Percentiles rank a stretch among this genome's conserved stretches.
Conservation (phyloP, 2,888 invertebrate species). For the Catocala fraxini region DNA sequence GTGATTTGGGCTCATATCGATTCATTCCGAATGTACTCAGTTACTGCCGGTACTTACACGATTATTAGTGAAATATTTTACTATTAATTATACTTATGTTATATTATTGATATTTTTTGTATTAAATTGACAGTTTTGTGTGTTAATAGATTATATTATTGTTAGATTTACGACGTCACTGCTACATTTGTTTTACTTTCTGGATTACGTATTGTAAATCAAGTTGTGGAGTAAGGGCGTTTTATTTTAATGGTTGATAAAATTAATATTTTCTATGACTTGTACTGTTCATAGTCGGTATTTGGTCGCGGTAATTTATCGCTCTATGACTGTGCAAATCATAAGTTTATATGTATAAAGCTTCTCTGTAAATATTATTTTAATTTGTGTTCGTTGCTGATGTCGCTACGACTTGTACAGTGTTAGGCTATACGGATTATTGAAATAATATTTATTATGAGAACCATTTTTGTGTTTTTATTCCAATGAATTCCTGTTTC, state of each 20-base stretch:
- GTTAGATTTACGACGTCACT: constrained; percentile 44
- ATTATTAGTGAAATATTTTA: constrained; percentile 65
- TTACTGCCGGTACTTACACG: constrained; percentile 47
- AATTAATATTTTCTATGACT: constrained; percentile 56
- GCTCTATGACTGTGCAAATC: constrained; percentile 55
- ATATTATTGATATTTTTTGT: constrained; percentile 65
- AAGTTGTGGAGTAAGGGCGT: constrained; percentile 67
- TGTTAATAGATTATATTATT: constrained; percentile 54
- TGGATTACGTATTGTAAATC: constrained; percentile 48
- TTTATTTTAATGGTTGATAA: constrained; percentile 63
- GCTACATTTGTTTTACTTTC: constrained; percentile 46
- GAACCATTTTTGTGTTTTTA: constrained; percentile 63
- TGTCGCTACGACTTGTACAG: constrained; percentile 66
- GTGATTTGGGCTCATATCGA: constrained; percentile 50
- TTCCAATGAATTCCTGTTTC: constrained; percentile 24
- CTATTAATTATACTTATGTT: constrained; percentile 62
- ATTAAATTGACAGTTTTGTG: constrained; percentile 63
- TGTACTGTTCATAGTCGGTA: constrained; percentile 53
- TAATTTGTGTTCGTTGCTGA: constrained; percentile 63
- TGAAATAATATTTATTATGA: constrained; percentile 86
- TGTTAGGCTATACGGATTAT: constrained; percentile 71
- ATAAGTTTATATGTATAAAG: constrained; percentile 55
- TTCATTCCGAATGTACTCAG: constrained; percentile 45
- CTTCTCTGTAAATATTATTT: constrained; percentile 86
- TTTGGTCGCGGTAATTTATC: constrained; percentile 26